Evolutionary conservation across 1,140 invertebrate species (phyloP), one percentile per base, ranked within the genome.

Genomic region (Drosophila biarmipes): DNA sequence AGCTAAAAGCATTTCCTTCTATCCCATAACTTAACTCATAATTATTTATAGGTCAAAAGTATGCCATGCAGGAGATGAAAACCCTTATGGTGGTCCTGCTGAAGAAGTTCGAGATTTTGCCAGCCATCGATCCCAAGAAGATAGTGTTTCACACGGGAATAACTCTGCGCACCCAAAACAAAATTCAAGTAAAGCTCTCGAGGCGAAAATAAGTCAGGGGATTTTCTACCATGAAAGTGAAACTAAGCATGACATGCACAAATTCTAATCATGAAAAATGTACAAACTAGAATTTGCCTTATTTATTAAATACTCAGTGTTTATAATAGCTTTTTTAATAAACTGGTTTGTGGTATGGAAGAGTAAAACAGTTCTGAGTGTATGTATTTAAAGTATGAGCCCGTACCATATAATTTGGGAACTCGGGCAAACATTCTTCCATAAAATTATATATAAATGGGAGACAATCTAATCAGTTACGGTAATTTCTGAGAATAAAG

Each of bases 1-100:
- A 59, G 61, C 2, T 0, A n/a, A 8, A 27, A 15, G n/a, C 2
- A 4, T 21, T 11, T 0, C 31, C 14, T 1, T 12, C 0, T 6
- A 15, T 4, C 1, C 43, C 4, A 7, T 7, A 17, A 4, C 14
- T 11, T 7, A 1, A 2, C 3, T 4, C 8, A 17, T 11, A n/a
- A 15, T 48, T 15, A 2, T n/a, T 40, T 40, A 10, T 35, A 91
- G 90, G 89, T 45, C 89, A 91, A 78, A 93, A 92, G 78, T 93
- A 92, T 85, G 93, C 92, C 29, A 82, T 93, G 85, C 63, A 93
- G 85, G 84, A 92, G 80, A 87, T 93, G 58, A 93, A 93, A 89
- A 90, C 91, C 1, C 66, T 86, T 3, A 19, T 93, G 15, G 81
- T 92, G 0, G 92, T 92, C 64, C 77, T 93, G 15, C 52, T 93